Conservation (phyloP, 2,888 invertebrate genomes). For the Malachius bipustulatus region DNA sequence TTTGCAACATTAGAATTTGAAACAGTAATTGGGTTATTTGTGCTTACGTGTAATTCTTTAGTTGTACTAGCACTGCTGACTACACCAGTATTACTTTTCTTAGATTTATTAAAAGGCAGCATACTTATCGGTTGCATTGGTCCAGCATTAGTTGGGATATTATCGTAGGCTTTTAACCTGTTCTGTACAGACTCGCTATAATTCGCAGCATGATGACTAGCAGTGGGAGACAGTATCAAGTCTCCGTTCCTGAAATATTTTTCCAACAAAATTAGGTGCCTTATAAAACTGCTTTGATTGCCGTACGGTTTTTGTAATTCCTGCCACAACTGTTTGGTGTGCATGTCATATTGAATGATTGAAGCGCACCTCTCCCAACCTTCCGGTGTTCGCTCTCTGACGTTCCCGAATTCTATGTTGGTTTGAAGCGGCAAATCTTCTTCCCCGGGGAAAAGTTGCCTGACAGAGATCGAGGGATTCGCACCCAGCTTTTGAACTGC, state of each 20-base stretch:
- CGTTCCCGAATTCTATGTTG: constrained; percentile 60
- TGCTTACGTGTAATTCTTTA: constrained; percentile 16
- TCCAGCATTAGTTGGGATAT: constrained; percentile 34
- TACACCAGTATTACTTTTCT: constrained; percentile 27
- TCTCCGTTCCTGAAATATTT: constrained; percentile 77
- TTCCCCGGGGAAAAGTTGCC: constrained; percentile 71
- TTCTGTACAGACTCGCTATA: constrained; percentile 74
- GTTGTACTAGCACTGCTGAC: constrained; percentile 20
- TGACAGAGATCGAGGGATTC: constrained; percentile 71
- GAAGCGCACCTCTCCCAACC: constrained; percentile 76
- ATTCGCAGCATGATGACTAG: constrained; percentile 60
- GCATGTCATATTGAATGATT: constrained; percentile 67
- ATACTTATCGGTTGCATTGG: constrained; percentile 31
- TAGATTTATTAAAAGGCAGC: constrained; percentile 27
- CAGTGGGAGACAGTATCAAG: constrained; percentile 57
- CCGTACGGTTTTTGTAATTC: constrained; percentile 78
- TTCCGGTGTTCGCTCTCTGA: constrained; percentile 63
- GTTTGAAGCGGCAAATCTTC: constrained; percentile 70
- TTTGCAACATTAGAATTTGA: constrained; percentile 21
- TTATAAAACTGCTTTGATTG: constrained; percentile 72
- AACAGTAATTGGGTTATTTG: constrained; percentile 5
- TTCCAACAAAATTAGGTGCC: constrained; percentile 69
- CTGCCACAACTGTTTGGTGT: constrained; percentile 71
- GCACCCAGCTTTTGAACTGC: constrained; percentile 57
- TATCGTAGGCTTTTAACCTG: constrained; percentile 64